Evolutionary conservation across 2,888 invertebrate species (phyloP).

Genomic region (Andrena dorsata): DNA sequence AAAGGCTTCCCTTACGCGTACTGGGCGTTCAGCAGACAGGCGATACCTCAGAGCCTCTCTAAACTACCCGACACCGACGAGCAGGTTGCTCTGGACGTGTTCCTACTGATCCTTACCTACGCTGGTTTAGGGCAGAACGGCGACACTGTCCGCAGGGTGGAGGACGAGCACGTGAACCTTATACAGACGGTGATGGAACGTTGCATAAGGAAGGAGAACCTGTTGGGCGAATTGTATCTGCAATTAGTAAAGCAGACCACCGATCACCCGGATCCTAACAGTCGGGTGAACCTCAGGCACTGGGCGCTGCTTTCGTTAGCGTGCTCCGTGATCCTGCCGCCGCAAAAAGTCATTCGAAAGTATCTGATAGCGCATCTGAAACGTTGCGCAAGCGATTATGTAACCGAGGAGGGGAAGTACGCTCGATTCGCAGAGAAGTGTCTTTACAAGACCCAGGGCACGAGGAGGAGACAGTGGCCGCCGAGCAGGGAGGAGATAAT

Average conservation of each 20-base stretch:
- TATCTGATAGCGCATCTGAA: slow-evolving; percentile 96
- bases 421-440: slow-evolving; percentile 97
- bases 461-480: slow-evolving; percentile 93
- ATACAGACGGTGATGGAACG: slow-evolving; percentile 96
- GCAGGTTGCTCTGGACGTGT: slow-evolving; percentile 94
- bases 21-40: slow-evolving; percentile 95
- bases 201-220: slow-evolving; percentile 95
- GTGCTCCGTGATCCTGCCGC: slow-evolving; percentile 94
- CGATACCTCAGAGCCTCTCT: slow-evolving; percentile 93
- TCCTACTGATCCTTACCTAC: slow-evolving; percentile 95
- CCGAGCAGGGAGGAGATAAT: slow-evolving; percentile 96
- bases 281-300: slow-evolving; percentile 94
- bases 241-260: slow-evolving; percentile 98
- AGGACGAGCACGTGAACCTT: slow-evolving; percentile 95
- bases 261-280: slow-evolving; percentile 95
- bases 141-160: slow-evolving; percentile 89
- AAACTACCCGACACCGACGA: slow-evolving; percentile 94
- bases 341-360: slow-evolving; percentile 93
- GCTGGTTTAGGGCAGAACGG: slow-evolving; percentile 92
- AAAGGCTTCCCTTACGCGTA: slow-evolving; percentile 94
- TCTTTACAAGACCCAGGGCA: slow-evolving; percentile 90
- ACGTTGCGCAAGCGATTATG: slow-evolving; percentile 94
- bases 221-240: slow-evolving; percentile 95
- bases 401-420: slow-evolving; percentile 97
- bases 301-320: slow-evolving; percentile 95